phyloP scores from a whole-genome alignment of 2,113 vertebrate genomes.

The Pachycephala philippinensis region DNA sequence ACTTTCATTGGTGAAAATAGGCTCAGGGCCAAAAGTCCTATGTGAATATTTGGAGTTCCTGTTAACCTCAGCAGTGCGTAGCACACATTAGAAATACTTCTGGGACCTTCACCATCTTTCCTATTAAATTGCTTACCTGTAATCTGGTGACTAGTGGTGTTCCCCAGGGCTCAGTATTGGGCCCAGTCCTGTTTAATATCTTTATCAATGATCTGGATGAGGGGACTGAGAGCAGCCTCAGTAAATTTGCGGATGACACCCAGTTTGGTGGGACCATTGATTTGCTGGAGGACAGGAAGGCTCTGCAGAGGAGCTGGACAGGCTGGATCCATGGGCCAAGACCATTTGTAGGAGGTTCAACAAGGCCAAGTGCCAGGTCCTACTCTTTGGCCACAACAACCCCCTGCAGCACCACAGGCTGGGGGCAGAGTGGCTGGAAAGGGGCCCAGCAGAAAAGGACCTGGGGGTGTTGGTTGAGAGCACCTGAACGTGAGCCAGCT shows the following conservation, averaged over 20 bases:
- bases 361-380: neutral
- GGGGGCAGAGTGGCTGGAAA: neutral
- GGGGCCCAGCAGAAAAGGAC: neutral
- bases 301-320: neutral
- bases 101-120: neutral
- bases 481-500: neutral
- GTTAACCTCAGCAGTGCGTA: conserved; percentile 17
- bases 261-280: neutral
- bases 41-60: conserved; percentile 34
- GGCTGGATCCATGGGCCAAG: neutral
- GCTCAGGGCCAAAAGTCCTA: neutral
- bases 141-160: neutral
- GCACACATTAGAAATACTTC: neutral
- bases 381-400: neutral
- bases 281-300: neutral
- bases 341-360: rapidly evolving
- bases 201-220: neutral
- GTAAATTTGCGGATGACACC: rapidly evolving
- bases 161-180: neutral
- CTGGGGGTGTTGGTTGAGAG: neutral
- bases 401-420: neutral
- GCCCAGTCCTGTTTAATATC: neutral
- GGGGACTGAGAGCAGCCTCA: neutral
- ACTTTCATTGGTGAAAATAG: neutral
- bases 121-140: conserved; percentile 12